Percentiles rank a stretch among this genome's conserved stretches.
These are phyloP conservation scores for Netta rufina DNA, from an alignment of 2,797 vertebrate genomes.

Conservation along the genomic window DNA sequence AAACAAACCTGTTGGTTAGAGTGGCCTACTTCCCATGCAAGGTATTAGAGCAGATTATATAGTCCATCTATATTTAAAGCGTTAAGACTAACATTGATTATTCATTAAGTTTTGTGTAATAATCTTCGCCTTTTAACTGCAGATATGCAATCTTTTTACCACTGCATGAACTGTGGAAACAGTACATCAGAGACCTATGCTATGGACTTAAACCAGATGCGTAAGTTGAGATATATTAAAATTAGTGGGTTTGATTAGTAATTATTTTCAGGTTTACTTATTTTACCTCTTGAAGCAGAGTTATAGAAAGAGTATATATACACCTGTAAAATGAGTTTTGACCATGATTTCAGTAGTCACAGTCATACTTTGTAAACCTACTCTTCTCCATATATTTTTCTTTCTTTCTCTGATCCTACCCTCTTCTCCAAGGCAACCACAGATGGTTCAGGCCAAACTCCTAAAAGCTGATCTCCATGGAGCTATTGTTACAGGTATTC, in stretches of 20 bases:
- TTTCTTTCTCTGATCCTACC: not conserved
- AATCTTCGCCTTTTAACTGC: not conserved
- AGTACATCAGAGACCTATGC: constrained; percentile 91
- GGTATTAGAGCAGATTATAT: not conserved
- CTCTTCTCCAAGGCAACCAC: constrained; percentile 80
- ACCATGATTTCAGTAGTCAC: accelerated
- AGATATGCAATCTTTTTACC: constrained; percentile 92
- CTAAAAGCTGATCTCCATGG: constrained; percentile 96
- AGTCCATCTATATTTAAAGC: too few relatives aligned
- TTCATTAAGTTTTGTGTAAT: not conserved
- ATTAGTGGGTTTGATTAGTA: not conserved
- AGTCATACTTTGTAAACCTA: not conserved
- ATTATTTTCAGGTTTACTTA: not conserved
- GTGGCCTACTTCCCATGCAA: not conserved
- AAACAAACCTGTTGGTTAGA: not conserved
- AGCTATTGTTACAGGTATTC: constrained; percentile 86
- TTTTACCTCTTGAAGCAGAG: not conserved
- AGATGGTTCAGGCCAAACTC: constrained; percentile 88
- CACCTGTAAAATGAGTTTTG: not conserved
- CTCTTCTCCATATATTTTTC: not conserved
- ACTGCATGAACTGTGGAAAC: constrained; percentile 91
- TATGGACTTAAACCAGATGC: constrained; percentile 82
- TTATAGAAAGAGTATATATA: not conserved
- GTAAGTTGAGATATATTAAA: constrained; percentile 68
- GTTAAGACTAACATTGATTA: not conserved